phyloP scores from a whole-genome alignment of 2,113 vertebrate genomes.

The Panthera uncia region DNA sequence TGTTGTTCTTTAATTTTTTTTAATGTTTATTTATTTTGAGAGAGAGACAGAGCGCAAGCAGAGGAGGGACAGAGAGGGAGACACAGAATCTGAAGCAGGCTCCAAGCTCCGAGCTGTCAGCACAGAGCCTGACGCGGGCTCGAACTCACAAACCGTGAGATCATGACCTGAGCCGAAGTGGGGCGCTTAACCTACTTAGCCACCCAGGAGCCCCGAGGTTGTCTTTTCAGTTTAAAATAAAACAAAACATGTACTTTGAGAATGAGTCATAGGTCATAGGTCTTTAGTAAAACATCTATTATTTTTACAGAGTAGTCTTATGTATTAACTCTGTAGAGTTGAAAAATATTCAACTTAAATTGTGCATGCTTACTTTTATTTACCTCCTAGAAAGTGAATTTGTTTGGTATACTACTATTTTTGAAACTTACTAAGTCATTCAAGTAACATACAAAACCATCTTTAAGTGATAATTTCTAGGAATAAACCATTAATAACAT shows the following conservation, averaged over 20 bases:
- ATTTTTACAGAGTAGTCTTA: neutral
- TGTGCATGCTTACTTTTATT: neutral
- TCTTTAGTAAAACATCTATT: neutral
- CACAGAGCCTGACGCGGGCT: too few relatives aligned
- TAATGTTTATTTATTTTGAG: too few relatives aligned
- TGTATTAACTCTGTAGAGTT: neutral
- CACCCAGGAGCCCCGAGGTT: neutral
- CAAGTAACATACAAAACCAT: neutral
- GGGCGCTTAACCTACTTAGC: too few relatives aligned
- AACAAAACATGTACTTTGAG: neutral
- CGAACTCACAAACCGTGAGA: too few relatives aligned
- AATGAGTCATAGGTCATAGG: neutral
- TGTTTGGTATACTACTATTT: neutral
- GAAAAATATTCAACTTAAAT: neutral
- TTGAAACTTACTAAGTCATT: neutral
- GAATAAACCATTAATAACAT: neutral
- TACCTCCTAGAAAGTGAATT: neutral
- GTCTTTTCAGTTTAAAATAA: neutral
- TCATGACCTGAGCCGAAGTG: too few relatives aligned
- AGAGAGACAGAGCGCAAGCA: too few relatives aligned
- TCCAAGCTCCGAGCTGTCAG: too few relatives aligned
- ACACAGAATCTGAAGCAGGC: too few relatives aligned
- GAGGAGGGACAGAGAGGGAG: too few relatives aligned
- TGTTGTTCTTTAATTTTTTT: too few relatives aligned
- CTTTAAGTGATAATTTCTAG: neutral